Evolutionary conservation across 1,140 invertebrate species (phyloP), one percentile per base, ranked within the genome.

Genomic region (Papilio xuthus): DNA sequence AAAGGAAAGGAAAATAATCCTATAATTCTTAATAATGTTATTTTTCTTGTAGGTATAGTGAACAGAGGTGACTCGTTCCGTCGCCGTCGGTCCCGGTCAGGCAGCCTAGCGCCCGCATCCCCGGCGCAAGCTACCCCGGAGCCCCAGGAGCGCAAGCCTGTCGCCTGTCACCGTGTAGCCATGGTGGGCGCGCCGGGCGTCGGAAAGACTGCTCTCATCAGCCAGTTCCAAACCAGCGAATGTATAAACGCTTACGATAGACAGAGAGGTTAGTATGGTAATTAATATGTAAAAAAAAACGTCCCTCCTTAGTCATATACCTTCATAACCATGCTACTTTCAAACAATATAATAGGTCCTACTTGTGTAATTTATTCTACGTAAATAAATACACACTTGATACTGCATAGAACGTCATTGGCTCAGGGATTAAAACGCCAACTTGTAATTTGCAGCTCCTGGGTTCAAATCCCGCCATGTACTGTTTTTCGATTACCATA

Each of bases 141-240:
- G 81, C 86, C 94, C 12, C 80, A 90, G 77, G 89, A 90, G 53
- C 84, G 87, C 7, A 78, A 83, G 18, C 93, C 94, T 2, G 95
- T 95, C 32, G 95, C 95, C 20, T 95, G 96, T 23, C 97, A 97
- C 92, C 94, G 95, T 1, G 97, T 99, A 0, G 96, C 97, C 10
- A 96, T 99, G 93, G 91, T 99, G 7, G 98, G 98, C 0, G 96
- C 97, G 0, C 95, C 96, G 8, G 98, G 98, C 0, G 98, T 99
- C 9, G 98, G 98, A 23, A 99, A 99, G 93, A 97, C 98, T 0
- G 96, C 98, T 18, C 95, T 99, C 1, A 96, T 98, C 83, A 97
- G 97, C 81, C 98, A 99, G 94, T 99, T 99, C 88, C 97, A 98
- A 95, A 99, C 98, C 50, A 98, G 98, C 73, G 98, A 99, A 86